A percentile compares a stretch with the other conserved stretches of the same genome.
These are phyloP conservation scores for Sphinx pinastri DNA, from an alignment of 2,888 invertebrate species.

Conservation along the genomic window DNA sequence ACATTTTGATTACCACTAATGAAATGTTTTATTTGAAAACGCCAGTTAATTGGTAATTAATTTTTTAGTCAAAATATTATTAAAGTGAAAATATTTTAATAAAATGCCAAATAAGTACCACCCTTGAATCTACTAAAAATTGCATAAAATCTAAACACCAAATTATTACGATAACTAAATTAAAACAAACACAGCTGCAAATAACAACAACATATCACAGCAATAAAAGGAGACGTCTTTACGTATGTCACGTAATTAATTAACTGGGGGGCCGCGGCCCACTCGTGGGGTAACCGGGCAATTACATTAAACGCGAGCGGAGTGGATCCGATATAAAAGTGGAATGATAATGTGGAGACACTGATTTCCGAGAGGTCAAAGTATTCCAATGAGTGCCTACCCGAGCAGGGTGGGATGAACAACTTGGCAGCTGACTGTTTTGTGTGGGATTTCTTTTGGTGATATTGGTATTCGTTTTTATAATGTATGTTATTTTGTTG, in stretches of 20 bases:
- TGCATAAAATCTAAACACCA: neutral
- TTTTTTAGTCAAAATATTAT: too few species aligned
- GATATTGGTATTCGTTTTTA: neutral
- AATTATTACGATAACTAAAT: neutral
- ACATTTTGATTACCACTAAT: too few species aligned
- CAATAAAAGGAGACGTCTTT: constrained; percentile 54
- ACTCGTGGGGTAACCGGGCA: constrained; percentile 46
- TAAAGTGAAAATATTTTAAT: too few species aligned
- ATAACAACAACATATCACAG: constrained; percentile 23
- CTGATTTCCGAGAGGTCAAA: constrained; percentile 71
- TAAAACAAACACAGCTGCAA: constrained; percentile 15
- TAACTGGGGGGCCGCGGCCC: constrained; percentile 40
- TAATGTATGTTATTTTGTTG: too few species aligned
- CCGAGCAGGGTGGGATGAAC: neutral
- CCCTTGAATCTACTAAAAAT: neutral
- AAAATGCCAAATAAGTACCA: too few species aligned
- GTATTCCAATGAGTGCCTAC: constrained; percentile 64
- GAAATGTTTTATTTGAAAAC: too few species aligned
- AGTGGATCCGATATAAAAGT: constrained; percentile 56
- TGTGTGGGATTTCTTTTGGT: too few species aligned
- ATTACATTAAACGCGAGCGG: constrained; percentile 64
- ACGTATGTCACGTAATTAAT: constrained; percentile 62
- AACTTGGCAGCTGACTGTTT: constrained; percentile 16
- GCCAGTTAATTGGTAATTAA: too few species aligned
- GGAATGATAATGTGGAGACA: constrained; percentile 62